A percentile compares a stretch with the other conserved stretches of the same genome.
Conservation (phyloP, 2,888 invertebrate genomes). For the Smittia aterrima region DNA sequence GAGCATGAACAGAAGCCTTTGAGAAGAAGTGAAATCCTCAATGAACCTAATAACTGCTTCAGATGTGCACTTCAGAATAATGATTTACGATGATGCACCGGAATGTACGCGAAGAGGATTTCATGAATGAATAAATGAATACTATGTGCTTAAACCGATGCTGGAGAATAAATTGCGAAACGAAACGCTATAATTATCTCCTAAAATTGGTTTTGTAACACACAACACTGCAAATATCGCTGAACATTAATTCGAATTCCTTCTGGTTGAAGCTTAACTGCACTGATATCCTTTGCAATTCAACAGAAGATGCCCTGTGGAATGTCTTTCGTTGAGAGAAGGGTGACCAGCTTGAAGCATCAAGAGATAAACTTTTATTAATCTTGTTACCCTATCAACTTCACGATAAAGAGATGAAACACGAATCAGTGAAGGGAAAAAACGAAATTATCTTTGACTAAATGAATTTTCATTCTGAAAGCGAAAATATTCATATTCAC, state of each 20-base stretch:
- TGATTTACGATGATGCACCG: constrained; percentile 35
- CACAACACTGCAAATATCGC: constrained; percentile 35
- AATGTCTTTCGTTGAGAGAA: constrained; percentile 27
- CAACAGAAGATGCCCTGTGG: not conserved
- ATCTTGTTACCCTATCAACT: too few relatives aligned
- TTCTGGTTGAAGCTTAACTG: not conserved
- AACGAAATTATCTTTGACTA: not conserved
- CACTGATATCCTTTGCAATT: not conserved
- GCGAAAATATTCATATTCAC: constrained; percentile 28
- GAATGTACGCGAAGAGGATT: constrained; percentile 17
- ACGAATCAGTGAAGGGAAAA: not conserved
- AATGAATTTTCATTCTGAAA: not conserved
- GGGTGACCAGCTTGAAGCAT: not conserved
- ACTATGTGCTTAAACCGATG: not conserved
- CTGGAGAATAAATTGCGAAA: constrained; percentile 25
- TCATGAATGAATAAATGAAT: constrained; percentile 37
- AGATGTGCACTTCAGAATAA: constrained; percentile 36
- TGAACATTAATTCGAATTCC: constrained; percentile 39
- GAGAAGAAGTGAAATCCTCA: constrained; percentile 33
- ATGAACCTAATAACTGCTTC: constrained; percentile 41
- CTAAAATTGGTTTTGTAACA: constrained; percentile 41
- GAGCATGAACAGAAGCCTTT: constrained; percentile 29
- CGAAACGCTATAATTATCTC: constrained; percentile 38
- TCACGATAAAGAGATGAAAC: too few relatives aligned
- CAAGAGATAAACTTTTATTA: too few relatives aligned